phyloP scores from a whole-genome alignment of 2,797 vertebrate genomes.

The Sebastes melanostomus region DNA sequence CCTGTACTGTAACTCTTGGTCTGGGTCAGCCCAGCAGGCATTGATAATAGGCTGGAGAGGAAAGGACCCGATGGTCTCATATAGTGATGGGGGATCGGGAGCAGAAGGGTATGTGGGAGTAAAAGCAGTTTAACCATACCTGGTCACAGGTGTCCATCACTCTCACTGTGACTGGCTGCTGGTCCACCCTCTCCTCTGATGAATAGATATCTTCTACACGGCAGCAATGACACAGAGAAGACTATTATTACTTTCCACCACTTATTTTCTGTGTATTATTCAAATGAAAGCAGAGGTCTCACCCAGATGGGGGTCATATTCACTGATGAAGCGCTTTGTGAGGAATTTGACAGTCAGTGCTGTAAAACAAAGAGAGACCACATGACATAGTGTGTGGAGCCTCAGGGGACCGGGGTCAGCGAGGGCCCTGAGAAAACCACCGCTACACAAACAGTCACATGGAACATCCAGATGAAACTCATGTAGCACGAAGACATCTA shows the following conservation, averaged over 20 bases:
- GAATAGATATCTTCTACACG: conserved; percentile 90
- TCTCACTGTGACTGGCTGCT: conserved; percentile 88
- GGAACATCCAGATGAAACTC: neutral
- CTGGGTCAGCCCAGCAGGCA: neutral
- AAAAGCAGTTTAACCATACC: conserved; percentile 70
- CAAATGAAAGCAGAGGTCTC: conserved; percentile 58
- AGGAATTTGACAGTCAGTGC: conserved; percentile 94
- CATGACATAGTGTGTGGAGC: neutral
- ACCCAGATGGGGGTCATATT: conserved; percentile 92
- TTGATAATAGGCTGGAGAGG: neutral
- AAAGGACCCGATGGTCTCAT: no score
- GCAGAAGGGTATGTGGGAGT: neutral
- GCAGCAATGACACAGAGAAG: conserved; percentile 21
- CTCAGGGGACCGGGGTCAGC: conserved; percentile 30
- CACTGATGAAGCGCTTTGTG: conserved; percentile 92
- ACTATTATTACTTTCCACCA: neutral
- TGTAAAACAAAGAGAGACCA: conserved; percentile 66
- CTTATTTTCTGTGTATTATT: neutral
- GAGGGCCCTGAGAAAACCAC: conserved; percentile 55
- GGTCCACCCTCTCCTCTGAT: conserved; percentile 91
- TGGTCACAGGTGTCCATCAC: conserved; percentile 95
- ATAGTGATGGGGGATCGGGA: no score
- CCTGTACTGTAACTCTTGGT: neutral
- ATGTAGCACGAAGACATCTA: neutral
- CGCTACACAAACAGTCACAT: conserved; percentile 35